phyloP scores from a whole-genome alignment of 2,797 vertebrate species.

The Protonibea diacanthus region DNA sequence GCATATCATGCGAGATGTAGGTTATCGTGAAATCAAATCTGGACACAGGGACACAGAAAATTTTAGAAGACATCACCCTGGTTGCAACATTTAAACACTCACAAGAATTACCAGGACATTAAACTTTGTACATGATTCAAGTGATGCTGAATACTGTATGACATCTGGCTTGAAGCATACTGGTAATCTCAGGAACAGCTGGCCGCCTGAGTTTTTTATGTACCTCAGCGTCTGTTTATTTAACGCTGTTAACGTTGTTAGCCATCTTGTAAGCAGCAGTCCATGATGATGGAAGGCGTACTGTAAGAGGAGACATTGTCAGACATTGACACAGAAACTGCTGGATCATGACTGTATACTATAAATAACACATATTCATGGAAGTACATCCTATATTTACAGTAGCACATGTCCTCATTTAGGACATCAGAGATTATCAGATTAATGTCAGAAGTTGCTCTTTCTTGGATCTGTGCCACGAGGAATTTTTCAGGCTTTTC shows the following conservation, averaged over 20 bases:
- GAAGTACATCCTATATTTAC: not conserved
- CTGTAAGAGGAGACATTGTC: not conserved
- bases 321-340: not conserved
- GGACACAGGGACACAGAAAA: not conserved
- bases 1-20: not conserved
- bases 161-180: not conserved
- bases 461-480: slow-evolving; percentile 24
- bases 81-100: not conserved
- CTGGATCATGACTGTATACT: not conserved
- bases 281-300: not conserved
- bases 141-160: not conserved
- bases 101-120: not conserved
- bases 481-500: slow-evolving; percentile 16
- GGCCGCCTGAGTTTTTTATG: slow-evolving; percentile 2
- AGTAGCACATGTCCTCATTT: not conserved
- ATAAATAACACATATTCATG: slow-evolving; percentile 13
- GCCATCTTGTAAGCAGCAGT: not conserved
- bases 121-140: not conserved
- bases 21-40: not conserved
- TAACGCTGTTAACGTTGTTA: not conserved
- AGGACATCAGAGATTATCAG: not conserved
- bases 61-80: not conserved
- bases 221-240: slow-evolving; percentile 6
- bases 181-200: not conserved
- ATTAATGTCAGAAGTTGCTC: slow-evolving; percentile 4